Evolutionary conservation across 2,113 vertebrate species (phyloP), one percentile per base, ranked within the genome.

Genomic region (Tychaedon coryphoeus): DNA sequence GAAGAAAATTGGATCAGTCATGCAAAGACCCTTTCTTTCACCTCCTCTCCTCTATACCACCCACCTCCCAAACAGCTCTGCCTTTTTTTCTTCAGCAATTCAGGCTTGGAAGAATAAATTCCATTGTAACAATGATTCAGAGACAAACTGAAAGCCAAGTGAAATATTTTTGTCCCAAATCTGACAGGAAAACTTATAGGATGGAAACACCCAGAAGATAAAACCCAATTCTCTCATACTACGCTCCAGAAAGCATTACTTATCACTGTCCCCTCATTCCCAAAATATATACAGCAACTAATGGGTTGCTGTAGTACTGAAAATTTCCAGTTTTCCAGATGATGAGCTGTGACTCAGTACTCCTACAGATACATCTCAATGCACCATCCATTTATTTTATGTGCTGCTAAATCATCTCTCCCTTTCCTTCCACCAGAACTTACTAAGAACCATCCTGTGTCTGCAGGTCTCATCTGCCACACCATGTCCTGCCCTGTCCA

Each of bases 271-370:
- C 93, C 66, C 66, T 90, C 86, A 36, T 91, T 90, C 93, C 70
- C 66, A 96, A 91, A 94, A 71, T 93, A 86, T 22, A 71, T 62
- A 80, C 73, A 79, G 84, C 47, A 87, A 87, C 88, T 88, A 87
- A 91, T 94, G 85, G 66, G 34, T 93, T 94, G 40, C 79, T 91
- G 25, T 81, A 78, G 79, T 84, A 54, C 58, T 83, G 83, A 97
- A 75, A 81, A 86, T 91, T 94, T 97, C 92, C 87, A 89, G 77
- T 93, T 95, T 85, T 97, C 93, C 93, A 94, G 93, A 92, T 95
- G 96, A 97, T 91, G 81, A 93, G 93, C 89, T 95, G 78, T 96
- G 67, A 96, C 92, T 97, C 86, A 91, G 88, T 88, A 97, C 74
- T 96, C 66, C 88, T 83, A 86, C 86, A 94, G 79, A 91, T 82